Evolutionary conservation across 2,113 vertebrate genomes (phyloP).

Genomic region (Triplophysa siluroides): DNA sequence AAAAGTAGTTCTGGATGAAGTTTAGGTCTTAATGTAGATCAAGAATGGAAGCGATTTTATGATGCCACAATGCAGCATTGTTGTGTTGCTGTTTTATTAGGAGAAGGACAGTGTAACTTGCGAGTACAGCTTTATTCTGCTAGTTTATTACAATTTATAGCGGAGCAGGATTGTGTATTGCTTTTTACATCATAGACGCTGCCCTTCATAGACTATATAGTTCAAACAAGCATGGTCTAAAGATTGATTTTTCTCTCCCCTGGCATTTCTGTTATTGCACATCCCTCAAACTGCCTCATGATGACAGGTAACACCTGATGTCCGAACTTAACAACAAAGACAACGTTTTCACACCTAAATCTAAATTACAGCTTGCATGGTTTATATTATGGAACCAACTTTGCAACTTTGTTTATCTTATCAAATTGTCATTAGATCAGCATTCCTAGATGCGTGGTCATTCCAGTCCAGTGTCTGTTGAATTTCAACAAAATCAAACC

Average conservation of each 20-base stretch:
- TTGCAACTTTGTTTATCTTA: too few species aligned
- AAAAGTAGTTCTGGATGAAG: too few species aligned
- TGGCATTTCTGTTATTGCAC: background rate
- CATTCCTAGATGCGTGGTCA: too few species aligned
- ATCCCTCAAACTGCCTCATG: constrained; percentile 11
- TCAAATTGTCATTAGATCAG: too few species aligned
- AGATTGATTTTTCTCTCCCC: background rate
- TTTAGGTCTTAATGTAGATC: too few species aligned
- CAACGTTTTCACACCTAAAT: background rate
- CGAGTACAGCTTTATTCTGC: background rate
- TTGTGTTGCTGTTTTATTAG: constrained; percentile 17
- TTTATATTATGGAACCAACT: too few species aligned
- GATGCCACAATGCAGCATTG: background rate
- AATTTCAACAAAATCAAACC: too few species aligned
- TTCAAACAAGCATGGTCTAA: constrained; percentile 17
- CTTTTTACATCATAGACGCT: constrained; percentile 9
- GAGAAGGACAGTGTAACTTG: constrained; percentile 2
- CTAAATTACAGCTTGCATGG: too few species aligned
- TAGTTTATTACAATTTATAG: constrained; percentile 18
- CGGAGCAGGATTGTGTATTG: background rate
- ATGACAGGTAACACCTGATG: constrained; percentile 1
- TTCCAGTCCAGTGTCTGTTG: too few species aligned
- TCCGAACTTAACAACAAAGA: background rate
- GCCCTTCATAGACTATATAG: background rate
- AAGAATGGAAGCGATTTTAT: background rate